Evolutionary conservation across 2,113 vertebrate species (phyloP), one percentile per base, ranked within the genome.

Genomic region (Zeus faber): DNA sequence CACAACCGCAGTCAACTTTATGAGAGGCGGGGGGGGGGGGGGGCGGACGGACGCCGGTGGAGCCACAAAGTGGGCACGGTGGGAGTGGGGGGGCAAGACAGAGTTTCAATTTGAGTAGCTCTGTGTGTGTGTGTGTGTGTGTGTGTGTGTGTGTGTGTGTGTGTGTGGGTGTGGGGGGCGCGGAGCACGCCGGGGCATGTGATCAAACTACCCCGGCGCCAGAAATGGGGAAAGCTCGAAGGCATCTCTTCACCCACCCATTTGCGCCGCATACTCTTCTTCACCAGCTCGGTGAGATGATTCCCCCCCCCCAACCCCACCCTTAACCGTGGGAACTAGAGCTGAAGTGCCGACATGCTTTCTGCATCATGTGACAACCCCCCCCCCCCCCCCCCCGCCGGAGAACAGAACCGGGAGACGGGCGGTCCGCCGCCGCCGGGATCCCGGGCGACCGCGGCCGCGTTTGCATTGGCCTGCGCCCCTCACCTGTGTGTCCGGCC

Each of bases 401-500:
- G n/a, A 33, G 13, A 10, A 33, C 9, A 33, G 31, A 33, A 33
- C 9, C 31, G 2, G 13, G 31, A 2, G 31, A 2, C 1, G 29
- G 29, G 29, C 29, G 29, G 11, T 31, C n/a, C n/a, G n/a, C n/a
- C n/a, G n/a, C n/a, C n/a, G n/a, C n/a, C n/a, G n/a, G n/a, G n/a
- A n/a, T n/a, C n/a, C n/a, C n/a, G n/a, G n/a, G n/a, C n/a, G n/a
- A n/a, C n/a, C n/a, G n/a, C n/a, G n/a, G 27, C 27, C 27, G 9
- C 27, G 27, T 9, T 4, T 4, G 27, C 27, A 9, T 4, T 29
- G 27, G 13, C 3, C 3, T 37, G 6, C 35, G 3, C 1, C 23
- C 25, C 63, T 49, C 78, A 99, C 97, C 97, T 93, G 97, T 98
- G 77, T 99, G 97, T 70, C 97, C 96, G 1, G 95, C 96, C 80